phyloP scores from a whole-genome alignment of 2,888 invertebrate species.

The Linyphia triangularis region DNA sequence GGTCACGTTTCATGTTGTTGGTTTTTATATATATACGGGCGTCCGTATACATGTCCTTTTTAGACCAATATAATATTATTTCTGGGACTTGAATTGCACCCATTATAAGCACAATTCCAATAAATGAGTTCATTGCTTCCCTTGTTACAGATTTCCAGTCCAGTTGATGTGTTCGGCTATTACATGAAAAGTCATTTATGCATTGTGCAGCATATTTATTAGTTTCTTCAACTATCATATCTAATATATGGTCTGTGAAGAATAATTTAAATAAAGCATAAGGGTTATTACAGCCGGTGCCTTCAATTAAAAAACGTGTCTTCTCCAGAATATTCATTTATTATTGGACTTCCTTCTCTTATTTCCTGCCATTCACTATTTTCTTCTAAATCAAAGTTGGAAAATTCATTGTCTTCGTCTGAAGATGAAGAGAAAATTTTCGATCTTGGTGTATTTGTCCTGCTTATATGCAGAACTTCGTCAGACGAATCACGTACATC shows the following conservation, averaged over 20 bases:
- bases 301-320: constrained; percentile 24
- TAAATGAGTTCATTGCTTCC: constrained; percentile 29
- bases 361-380: too few relatives aligned
- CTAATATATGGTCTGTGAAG: constrained; percentile 47
- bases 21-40: constrained; percentile 10
- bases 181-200: constrained; percentile 34
- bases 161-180: constrained; percentile 15
- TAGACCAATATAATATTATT: too few relatives aligned
- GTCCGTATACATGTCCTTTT: constrained; percentile 13
- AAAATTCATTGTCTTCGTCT: not conserved
- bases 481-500: not conserved
- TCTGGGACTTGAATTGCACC: not conserved
- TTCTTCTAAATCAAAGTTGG: too few relatives aligned
- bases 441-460: constrained; percentile 12
- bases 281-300: too few relatives aligned
- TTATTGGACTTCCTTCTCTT: constrained; percentile 42
- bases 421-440: constrained; percentile 14
- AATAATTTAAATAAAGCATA: constrained; percentile 54
- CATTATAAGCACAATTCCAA: constrained; percentile 19
- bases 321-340: constrained; percentile 52
- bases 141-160: constrained; percentile 20
- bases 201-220: too few relatives aligned
- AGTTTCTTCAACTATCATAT: too few relatives aligned
- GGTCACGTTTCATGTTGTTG: constrained; percentile 6
- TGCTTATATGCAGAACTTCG: too few relatives aligned